These are phyloP conservation scores for Cyprinus carpio DNA, from an alignment of 2,113 vertebrate genomes.

Conservation along the genomic window DNA sequence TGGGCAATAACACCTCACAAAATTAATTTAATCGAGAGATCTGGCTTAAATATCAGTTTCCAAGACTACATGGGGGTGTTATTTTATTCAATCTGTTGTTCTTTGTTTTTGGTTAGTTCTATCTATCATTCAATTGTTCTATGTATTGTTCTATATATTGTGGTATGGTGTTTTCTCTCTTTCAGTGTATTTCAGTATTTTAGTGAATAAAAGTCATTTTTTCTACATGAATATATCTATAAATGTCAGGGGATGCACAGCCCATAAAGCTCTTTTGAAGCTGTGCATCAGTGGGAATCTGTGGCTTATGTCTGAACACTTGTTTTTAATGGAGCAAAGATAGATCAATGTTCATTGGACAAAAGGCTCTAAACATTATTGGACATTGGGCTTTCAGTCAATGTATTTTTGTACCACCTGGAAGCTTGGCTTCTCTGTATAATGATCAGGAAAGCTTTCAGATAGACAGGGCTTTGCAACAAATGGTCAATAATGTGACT, in stretches of 20 bases:
- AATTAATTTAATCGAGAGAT: not conserved
- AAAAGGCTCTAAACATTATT: conserved; percentile 2
- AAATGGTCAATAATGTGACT: not conserved
- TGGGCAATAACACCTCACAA: not conserved
- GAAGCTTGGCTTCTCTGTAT: not conserved
- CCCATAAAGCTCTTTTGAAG: not conserved
- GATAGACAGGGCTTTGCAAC: not conserved
- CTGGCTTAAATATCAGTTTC: not conserved
- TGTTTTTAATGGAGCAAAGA: conserved; percentile 8
- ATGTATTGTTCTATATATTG: not conserved
- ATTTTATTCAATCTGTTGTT: not conserved
- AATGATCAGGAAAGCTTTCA: not conserved
- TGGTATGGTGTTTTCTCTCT: not conserved
- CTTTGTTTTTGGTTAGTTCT: too few species aligned
- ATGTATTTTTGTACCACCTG: conserved; percentile 9
- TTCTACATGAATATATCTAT: not conserved
- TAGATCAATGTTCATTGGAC: not conserved
- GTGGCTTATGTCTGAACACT: conserved; percentile 1
- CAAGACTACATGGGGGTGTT: not conserved
- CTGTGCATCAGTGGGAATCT: not conserved
- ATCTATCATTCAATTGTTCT: not conserved
- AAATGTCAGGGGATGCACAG: not conserved
- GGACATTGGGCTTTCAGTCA: not conserved
- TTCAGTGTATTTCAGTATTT: not conserved
- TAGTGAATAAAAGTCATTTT: not conserved